Base-by-base conservation (phyloP, 2,113 vertebrate genomes). In the Cnemophilus loriae region DNA sequence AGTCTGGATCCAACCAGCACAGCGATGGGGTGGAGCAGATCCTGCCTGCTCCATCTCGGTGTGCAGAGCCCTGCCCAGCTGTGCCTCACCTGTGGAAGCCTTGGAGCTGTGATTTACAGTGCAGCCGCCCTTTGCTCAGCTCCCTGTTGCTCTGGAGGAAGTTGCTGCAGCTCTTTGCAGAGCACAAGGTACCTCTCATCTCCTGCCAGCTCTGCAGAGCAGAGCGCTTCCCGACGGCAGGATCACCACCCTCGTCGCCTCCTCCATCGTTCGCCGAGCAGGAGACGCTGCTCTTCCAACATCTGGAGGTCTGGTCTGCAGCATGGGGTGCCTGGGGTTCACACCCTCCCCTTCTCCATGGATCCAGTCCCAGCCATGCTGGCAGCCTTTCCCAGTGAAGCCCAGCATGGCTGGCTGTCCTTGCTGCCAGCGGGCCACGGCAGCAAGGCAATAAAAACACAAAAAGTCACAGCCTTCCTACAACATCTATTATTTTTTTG, bases 71-170 rank as follows among this genome's bases (percentile, higher is more conserved):
- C 52, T 27, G 39, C 57, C 65, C 94, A 91, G 89, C 91, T 95
- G 94, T 10, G 56, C 53, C 87, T 93, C 91, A 89, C 94, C 94
- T 95, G 93, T 37, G n/a, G 69, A 24, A 84, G 49, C 61, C 80
- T 79, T 15, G 57, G 76, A 60, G 76, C 53, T 41, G 64, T 81
- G 89, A 90, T 84, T 96, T 93, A 95, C 42, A 27, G 42, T 1
- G 9, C 59, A 39, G 88, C 12, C 8, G 1, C 55, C 80, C 70
- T 90, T 41, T 77, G 55, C 71, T 12, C 59, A 65, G 64, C 70
- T 91, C 95, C 92, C 94, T 0, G 59, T 90, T 86, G 85, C 64
- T 96, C 79, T 3, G 14, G 76, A 90, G 90, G 90, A 96, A 97
- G 94, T 92, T 77, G 63, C 75, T 65, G 79, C 82, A 80, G 82